A percentile compares a stretch with the other conserved stretches of the same genome.
Conservation (phyloP, 1,140 invertebrate genomes). For the Agrypnia vestita region DNA sequence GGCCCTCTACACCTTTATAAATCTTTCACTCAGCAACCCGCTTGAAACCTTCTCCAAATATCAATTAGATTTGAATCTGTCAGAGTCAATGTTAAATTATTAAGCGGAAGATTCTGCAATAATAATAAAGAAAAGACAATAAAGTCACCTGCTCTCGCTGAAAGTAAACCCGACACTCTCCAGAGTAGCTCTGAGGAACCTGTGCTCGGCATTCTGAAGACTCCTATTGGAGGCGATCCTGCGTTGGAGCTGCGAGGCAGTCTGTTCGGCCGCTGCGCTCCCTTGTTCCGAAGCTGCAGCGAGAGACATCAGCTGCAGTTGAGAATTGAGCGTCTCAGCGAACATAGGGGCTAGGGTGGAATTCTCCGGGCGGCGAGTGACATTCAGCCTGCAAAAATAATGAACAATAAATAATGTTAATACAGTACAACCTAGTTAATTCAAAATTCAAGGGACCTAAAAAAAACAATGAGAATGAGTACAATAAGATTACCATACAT, state of each 20-base stretch:
- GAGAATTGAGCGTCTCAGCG: conserved; percentile 54
- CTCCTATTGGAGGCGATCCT: not conserved
- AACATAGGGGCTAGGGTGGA: conserved; percentile 41
- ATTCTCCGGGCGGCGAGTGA: not conserved
- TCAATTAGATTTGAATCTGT: too few relatives aligned
- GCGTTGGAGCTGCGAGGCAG: conserved; percentile 27
- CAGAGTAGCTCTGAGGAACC: conserved; percentile 15
- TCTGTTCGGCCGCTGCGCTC: not conserved
- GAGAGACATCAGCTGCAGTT: conserved; percentile 29
- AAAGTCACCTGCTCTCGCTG: not conserved
- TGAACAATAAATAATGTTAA: not conserved
- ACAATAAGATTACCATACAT: too few relatives aligned
- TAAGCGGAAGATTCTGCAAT: too few relatives aligned
- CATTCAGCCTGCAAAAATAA: conserved; percentile 46
- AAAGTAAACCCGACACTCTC: conserved; percentile 21
- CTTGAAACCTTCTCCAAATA: too few relatives aligned
- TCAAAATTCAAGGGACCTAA: too few relatives aligned
- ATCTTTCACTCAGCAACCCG: too few relatives aligned
- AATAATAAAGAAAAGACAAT: too few relatives aligned
- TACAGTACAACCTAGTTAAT: too few relatives aligned
- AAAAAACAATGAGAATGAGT: too few relatives aligned
- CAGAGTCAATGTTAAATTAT: too few relatives aligned
- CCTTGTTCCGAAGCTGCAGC: not conserved
- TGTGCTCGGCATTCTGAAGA: not conserved
- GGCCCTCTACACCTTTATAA: too few relatives aligned